Evolutionary conservation across 1,140 invertebrate genomes (phyloP).

Genomic region (Lasioglossum albipes): DNA sequence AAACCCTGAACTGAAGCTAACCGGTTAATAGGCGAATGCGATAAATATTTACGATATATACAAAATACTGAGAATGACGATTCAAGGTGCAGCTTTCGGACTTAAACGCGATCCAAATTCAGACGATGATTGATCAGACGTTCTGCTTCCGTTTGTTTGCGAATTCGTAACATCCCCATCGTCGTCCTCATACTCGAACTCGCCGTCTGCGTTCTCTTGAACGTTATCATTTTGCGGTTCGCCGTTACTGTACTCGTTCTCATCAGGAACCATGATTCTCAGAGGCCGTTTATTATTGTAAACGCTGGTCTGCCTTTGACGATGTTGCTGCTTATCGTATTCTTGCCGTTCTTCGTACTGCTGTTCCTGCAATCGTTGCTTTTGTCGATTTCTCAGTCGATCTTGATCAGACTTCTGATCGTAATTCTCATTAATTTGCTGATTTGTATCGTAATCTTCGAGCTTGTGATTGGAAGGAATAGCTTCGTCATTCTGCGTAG

Average conservation of each 20-base stretch:
- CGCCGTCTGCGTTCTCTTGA: slow-evolving; percentile 56
- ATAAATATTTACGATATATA: slow-evolving; percentile 37
- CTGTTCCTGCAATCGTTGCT: slow-evolving; percentile 53
- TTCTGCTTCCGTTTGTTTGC: slow-evolving; percentile 26
- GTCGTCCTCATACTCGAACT: slow-evolving; percentile 71
- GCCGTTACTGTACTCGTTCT: slow-evolving; percentile 62
- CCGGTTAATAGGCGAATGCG: not conserved
- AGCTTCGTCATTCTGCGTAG: slow-evolving; percentile 37
- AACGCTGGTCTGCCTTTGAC: slow-evolving; percentile 32
- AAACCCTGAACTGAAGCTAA: slow-evolving; percentile 24
- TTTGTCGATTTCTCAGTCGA: slow-evolving; percentile 49
- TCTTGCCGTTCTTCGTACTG: slow-evolving; percentile 37
- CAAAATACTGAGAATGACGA: not conserved
- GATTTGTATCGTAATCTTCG: slow-evolving; percentile 46
- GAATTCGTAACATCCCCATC: slow-evolving; percentile 50
- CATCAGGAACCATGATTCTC: slow-evolving; percentile 78
- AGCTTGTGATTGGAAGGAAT: slow-evolving; percentile 71
- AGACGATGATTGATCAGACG: slow-evolving; percentile 29
- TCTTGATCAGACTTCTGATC: slow-evolving; percentile 52
- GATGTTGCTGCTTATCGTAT: slow-evolving; percentile 38
- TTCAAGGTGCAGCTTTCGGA: slow-evolving; percentile 46
- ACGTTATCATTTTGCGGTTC: slow-evolving; percentile 55
- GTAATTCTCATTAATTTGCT: slow-evolving; percentile 20
- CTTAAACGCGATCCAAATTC: slow-evolving; percentile 70
- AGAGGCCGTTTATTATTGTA: slow-evolving; percentile 66